These are phyloP conservation scores for Drosophila ficusphila DNA, from an alignment of 1,140 invertebrate genomes.

Conservation along the genomic window DNA sequence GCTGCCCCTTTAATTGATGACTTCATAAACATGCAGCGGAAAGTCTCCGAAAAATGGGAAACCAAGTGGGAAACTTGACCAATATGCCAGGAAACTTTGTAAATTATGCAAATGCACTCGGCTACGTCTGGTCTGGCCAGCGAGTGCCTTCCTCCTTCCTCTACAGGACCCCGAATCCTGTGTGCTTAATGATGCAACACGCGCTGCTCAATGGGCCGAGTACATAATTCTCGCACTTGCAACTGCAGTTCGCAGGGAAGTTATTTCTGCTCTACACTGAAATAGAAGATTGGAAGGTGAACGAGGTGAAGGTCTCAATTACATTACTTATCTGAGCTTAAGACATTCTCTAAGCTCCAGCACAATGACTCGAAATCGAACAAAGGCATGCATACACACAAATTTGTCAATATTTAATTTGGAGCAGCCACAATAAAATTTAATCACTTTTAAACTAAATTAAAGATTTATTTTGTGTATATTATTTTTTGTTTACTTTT, in stretches of 20 bases:
- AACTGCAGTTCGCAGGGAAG: constrained; percentile 2
- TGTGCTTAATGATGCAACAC: constrained; percentile 69
- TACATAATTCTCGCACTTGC: constrained; percentile 61
- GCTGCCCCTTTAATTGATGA: constrained; percentile 56
- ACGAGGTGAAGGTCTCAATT: no score
- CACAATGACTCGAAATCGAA: no score
- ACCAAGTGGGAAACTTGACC: constrained; percentile 54
- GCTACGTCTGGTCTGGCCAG: constrained; percentile 13
- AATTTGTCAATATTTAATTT: no score
- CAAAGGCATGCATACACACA: no score
- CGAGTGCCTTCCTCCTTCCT: background rate
- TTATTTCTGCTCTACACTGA: no score
- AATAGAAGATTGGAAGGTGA: background rate
- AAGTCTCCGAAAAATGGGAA: constrained; percentile 33
- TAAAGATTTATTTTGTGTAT: no score
- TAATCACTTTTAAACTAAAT: no score
- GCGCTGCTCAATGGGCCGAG: constrained; percentile 65
- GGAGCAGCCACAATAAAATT: no score
- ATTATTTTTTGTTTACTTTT: no score
- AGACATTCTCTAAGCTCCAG: no score
- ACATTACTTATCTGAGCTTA: no score
- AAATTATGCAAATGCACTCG: constrained; percentile 80
- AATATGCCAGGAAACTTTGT: constrained; percentile 66
- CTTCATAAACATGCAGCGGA: constrained; percentile 68
- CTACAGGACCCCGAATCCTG: background rate